A percentile compares a stretch with the other conserved stretches of the same genome.
These are phyloP conservation scores for Drosophila sp. DNA, from an alignment of 1,140 invertebrate species.

Conservation along the genomic window DNA sequence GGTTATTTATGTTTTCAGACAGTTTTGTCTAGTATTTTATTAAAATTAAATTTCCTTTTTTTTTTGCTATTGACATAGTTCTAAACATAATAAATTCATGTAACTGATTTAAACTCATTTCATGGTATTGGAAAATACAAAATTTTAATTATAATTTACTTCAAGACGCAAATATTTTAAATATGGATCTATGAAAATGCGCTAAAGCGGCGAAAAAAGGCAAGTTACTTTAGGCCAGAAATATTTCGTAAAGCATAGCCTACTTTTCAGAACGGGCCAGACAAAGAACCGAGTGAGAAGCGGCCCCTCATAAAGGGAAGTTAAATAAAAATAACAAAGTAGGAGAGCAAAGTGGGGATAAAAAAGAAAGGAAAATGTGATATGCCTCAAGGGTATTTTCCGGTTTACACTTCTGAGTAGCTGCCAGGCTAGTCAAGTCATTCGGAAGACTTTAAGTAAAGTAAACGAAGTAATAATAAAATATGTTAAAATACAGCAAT, in stretches of 20 bases:
- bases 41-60: too few species aligned
- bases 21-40: too few species aligned
- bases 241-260: neutral
- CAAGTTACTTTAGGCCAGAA: neutral
- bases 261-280: neutral
- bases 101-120: too few species aligned
- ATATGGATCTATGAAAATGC: too few species aligned
- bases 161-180: too few species aligned
- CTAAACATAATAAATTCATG: too few species aligned
- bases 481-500: neutral
- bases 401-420: constrained; percentile 10
- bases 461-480: constrained; percentile 1
- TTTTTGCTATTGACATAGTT: too few species aligned
- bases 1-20: too few species aligned
- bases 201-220: too few species aligned
- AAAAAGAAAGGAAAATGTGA: neutral
- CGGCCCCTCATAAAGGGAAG: neutral
- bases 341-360: neutral
- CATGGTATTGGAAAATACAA: too few species aligned
- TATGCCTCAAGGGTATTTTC: constrained; percentile 10
- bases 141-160: too few species aligned
- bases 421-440: constrained; percentile 1
- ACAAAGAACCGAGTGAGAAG: neutral
- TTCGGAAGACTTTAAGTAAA: neutral
- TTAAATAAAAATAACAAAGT: constrained; percentile 3